These are phyloP conservation scores for Drosophila suboccidentalis DNA, from an alignment of 2,888 invertebrate genomes.

Conservation along the genomic window DNA sequence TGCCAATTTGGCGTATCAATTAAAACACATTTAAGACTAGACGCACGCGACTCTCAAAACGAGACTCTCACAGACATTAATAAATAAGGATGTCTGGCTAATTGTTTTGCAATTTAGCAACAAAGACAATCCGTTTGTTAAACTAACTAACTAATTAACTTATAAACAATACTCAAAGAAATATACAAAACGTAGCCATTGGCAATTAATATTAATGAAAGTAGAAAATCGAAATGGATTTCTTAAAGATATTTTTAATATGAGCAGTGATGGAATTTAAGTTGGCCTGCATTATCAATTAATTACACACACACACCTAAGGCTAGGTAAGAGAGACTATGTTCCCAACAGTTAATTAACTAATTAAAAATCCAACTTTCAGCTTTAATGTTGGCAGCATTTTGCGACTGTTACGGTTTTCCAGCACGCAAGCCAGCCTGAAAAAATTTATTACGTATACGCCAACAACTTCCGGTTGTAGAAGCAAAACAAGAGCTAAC, in stretches of 20 bases:
- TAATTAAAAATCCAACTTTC: conserved; percentile 54
- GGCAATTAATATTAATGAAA: neutral
- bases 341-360: conserved; percentile 47
- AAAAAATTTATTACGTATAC: conserved; percentile 74
- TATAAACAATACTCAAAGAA: neutral
- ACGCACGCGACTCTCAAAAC: neutral
- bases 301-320: conserved; percentile 9
- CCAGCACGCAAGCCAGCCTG: conserved; percentile 62
- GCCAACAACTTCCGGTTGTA: conserved; percentile 73
- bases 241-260: neutral
- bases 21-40: neutral
- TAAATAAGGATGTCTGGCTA: neutral
- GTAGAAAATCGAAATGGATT: neutral
- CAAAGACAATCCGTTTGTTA: neutral
- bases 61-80: neutral
- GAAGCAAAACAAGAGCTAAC: conserved; percentile 13
- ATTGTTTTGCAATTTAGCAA: neutral
- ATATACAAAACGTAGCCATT: no score
- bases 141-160: neutral
- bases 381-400: conserved; percentile 46
- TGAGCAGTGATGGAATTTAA: neutral
- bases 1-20: neutral
- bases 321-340: conserved; percentile 1
- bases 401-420: conserved; percentile 57
- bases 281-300: conserved; percentile 17